Evolutionary conservation across 2,888 invertebrate species (phyloP).

Genomic region (Dolichomitus sp.): DNA sequence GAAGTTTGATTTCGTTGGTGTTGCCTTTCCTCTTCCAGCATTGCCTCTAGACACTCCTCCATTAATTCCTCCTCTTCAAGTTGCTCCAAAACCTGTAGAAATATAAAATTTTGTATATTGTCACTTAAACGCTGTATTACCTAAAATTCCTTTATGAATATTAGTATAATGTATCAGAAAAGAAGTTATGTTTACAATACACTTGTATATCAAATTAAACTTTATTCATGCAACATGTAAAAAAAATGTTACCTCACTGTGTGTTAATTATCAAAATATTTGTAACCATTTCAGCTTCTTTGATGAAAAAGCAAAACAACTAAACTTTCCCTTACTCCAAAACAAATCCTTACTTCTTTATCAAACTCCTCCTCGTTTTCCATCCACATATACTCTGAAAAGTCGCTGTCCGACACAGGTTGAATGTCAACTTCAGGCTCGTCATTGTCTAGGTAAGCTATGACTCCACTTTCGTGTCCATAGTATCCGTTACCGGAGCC

Average conservation of each 20-base stretch:
- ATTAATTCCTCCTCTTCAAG: constrained; percentile 95
- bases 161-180: not conserved
- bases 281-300: not conserved
- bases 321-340: constrained; percentile 14
- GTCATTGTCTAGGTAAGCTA: constrained; percentile 80
- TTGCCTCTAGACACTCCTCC: constrained; percentile 95
- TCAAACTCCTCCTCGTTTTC: constrained; percentile 97
- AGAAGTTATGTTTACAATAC: no score
- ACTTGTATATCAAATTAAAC: no score
- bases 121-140: not conserved
- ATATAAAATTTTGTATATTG: constrained; percentile 36
- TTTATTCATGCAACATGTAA: no score
- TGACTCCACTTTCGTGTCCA: constrained; percentile 83
- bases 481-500: constrained; percentile 85
- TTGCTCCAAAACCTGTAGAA: constrained; percentile 92
- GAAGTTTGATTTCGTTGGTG: constrained; percentile 83
- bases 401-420: constrained; percentile 89
- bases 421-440: constrained; percentile 85
- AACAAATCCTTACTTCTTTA: constrained; percentile 89
- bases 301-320: not conserved
- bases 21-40: constrained; percentile 91
- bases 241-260: no score
- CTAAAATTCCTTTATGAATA: not conserved
- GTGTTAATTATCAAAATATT: no score
- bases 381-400: constrained; percentile 98